Evolutionary conservation across 2,797 vertebrate genomes (phyloP).

Genomic region (Acanthopagrus latus): DNA sequence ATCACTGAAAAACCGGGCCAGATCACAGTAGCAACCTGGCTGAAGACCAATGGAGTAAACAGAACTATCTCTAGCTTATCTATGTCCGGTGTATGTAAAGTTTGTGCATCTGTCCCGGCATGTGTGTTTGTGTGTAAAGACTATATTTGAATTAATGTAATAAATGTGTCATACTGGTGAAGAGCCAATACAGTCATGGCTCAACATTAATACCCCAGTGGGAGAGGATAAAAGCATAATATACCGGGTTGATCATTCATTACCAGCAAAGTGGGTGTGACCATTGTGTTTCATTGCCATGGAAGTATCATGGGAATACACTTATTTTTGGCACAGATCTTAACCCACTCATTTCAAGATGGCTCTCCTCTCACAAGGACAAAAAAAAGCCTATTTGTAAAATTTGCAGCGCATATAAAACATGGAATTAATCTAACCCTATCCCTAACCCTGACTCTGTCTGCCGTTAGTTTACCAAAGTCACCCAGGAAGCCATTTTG

Average conservation of each 20-base stretch:
- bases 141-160: constrained; percentile 11
- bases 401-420: constrained; percentile 33
- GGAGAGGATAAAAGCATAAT: constrained; percentile 54
- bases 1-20: constrained; percentile 64
- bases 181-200: constrained; percentile 21
- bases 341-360: constrained; percentile 15
- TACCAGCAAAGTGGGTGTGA: constrained; percentile 42
- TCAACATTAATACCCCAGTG: constrained; percentile 33
- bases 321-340: constrained; percentile 33
- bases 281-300: constrained; percentile 30
- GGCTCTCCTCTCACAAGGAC: constrained; percentile 7
- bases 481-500: constrained; percentile 33
- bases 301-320: constrained; percentile 20
- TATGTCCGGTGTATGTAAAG: neutral
- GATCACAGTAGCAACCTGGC: constrained; percentile 66
- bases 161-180: constrained; percentile 24
- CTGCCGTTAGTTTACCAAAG: constrained; percentile 35
- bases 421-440: constrained; percentile 25
- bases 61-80: constrained; percentile 52
- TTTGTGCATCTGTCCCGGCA: neutral
- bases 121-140: neutral
- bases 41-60: constrained; percentile 51
- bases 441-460: neutral
- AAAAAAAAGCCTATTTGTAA: constrained; percentile 34
- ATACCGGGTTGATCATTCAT: constrained; percentile 51